These are phyloP conservation scores for Agriopis marginaria DNA, from an alignment of 2,888 invertebrate species.

Conservation along the genomic window DNA sequence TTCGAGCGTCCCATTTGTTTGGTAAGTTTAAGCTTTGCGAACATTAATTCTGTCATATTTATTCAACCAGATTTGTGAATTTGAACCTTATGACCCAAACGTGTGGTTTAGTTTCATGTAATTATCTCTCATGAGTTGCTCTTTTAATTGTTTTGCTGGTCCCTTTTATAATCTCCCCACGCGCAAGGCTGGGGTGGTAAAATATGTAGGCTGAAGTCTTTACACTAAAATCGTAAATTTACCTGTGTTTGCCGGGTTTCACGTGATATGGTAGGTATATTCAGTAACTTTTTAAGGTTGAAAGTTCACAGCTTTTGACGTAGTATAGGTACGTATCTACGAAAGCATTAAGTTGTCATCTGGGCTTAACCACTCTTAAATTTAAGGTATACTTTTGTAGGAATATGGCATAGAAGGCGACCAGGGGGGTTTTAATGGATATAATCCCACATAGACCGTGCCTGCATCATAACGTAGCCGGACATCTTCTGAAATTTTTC, in stretches of 20 bases:
- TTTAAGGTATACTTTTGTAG: no score
- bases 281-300: neutral
- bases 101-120: slow-evolving; percentile 13
- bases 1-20: slow-evolving; percentile 43
- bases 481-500: no score
- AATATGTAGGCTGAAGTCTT: slow-evolving; percentile 13
- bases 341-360: neutral
- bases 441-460: no score
- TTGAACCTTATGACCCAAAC: slow-evolving; percentile 4
- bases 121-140: slow-evolving; percentile 10
- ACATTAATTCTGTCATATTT: slow-evolving; percentile 35
- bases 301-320: slow-evolving; percentile 1
- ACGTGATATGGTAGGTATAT: neutral
- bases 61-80: slow-evolving; percentile 27
- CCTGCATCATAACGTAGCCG: no score
- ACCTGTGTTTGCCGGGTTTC: slow-evolving; percentile 1
- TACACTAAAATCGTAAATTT: slow-evolving; percentile 15
- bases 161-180: slow-evolving; percentile 14
- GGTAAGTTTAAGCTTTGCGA: slow-evolving; percentile 42
- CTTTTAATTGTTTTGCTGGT: slow-evolving; percentile 17
- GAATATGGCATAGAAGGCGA: no score
- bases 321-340: neutral
- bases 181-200: slow-evolving; percentile 18
- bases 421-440: no score
- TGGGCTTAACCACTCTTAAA: no score